phyloP scores from a whole-genome alignment of 2,888 invertebrate species.

The Chrysolina americana region DNA sequence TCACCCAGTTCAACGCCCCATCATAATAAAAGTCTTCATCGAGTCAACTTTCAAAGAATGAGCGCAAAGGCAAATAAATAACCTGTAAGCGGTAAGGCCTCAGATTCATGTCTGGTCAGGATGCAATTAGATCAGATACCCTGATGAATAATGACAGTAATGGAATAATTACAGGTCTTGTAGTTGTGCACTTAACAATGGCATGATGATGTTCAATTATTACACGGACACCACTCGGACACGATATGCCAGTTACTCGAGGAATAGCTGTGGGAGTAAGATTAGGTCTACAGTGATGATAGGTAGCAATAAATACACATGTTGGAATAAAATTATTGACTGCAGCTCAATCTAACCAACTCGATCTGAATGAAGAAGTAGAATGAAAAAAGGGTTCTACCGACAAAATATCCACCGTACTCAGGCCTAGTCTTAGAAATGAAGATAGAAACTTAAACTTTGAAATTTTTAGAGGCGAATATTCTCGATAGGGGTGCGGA shows the following conservation, averaged over 20 bases:
- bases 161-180: constrained; percentile 11
- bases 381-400: too few relatives aligned
- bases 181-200: constrained; percentile 7
- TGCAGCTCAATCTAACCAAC: too few relatives aligned
- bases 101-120: constrained; percentile 14
- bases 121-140: constrained; percentile 16
- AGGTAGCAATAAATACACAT: too few relatives aligned
- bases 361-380: too few relatives aligned
- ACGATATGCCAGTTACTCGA: constrained; percentile 7
- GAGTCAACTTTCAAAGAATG: not conserved
- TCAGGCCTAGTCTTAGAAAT: too few relatives aligned
- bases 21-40: not conserved
- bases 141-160: constrained; percentile 12
- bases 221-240: not conserved
- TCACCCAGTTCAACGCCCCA: too few relatives aligned
- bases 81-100: not conserved
- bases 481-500: too few relatives aligned
- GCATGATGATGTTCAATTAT: constrained; percentile 4
- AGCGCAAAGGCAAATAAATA: constrained; percentile 1
- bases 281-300: too few relatives aligned
- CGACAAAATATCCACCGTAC: too few relatives aligned
- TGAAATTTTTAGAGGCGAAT: too few relatives aligned
- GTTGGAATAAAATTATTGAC: too few relatives aligned
- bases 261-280: not conserved
- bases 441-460: too few relatives aligned